These are phyloP conservation scores for Psilanteris sp. DNA, from an alignment of 1,140 invertebrate genomes.

Conservation along the genomic window DNA sequence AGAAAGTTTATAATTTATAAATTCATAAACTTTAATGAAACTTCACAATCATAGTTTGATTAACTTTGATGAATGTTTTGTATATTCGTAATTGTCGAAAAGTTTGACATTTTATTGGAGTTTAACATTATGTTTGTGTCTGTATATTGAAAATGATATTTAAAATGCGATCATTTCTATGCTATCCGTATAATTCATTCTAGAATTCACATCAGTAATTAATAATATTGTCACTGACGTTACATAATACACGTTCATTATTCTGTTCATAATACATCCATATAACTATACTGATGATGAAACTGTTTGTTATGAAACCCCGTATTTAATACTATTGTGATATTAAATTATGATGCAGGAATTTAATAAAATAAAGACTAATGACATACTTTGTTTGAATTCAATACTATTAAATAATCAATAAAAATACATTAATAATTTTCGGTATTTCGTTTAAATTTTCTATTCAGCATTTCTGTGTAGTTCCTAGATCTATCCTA, in stretches of 20 bases:
- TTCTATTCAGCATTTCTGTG: no score
- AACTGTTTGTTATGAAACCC: constrained; percentile 35
- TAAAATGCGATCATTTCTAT: no score
- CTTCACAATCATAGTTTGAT: constrained; percentile 1
- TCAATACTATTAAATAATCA: no score
- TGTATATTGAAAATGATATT: no score
- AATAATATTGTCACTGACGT: constrained; percentile 18
- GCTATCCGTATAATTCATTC: no score
- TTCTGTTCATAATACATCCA: constrained; percentile 24
- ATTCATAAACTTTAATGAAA: constrained; percentile 10
- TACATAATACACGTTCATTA: constrained; percentile 17
- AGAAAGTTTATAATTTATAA: constrained; percentile 9
- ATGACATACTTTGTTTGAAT: background rate
- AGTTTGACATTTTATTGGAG: no score
- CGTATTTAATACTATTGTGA: constrained; percentile 10
- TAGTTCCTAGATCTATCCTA: no score
- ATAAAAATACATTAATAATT: no score
- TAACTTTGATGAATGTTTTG: constrained; percentile 17
- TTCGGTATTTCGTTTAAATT: no score
- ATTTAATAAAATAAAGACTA: no score
- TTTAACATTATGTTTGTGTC: no score
- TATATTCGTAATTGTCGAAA: background rate
- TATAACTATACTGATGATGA: constrained; percentile 29
- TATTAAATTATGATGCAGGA: constrained; percentile 17
- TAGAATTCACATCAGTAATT: constrained; percentile 16